These are phyloP conservation scores for Channallabes apus DNA, from an alignment of 2,797 vertebrate species.

Conservation along the genomic window DNA sequence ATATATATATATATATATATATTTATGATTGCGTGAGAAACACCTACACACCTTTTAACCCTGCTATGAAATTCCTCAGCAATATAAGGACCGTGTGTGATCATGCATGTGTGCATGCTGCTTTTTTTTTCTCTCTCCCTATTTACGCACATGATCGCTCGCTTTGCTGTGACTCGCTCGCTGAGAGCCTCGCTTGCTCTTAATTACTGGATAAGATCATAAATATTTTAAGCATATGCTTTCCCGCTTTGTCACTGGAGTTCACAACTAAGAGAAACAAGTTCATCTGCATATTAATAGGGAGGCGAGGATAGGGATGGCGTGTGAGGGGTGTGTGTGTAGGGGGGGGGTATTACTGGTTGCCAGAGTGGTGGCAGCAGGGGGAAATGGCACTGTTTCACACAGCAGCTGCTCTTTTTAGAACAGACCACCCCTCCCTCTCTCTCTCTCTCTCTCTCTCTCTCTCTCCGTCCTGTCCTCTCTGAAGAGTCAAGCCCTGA, in stretches of 20 bases:
- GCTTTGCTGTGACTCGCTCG: slow-evolving; percentile 34
- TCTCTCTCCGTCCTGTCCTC: slow-evolving; percentile 19
- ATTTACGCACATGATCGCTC: not conserved
- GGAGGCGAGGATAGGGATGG: slow-evolving; percentile 33
- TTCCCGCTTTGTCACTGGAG: slow-evolving; percentile 80
- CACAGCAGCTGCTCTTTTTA: slow-evolving; percentile 87
- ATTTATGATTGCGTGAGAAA: not conserved
- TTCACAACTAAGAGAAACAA: slow-evolving; percentile 81
- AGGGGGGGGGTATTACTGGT: slow-evolving; percentile 51
- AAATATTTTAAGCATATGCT: slow-evolving; percentile 86
- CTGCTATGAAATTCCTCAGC: slow-evolving; percentile 12
- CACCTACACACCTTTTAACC: not conserved
- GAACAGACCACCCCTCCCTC: slow-evolving; percentile 72
- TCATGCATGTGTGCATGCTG: slow-evolving; percentile 25
- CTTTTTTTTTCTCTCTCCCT: not conserved
- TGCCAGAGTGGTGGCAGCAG: slow-evolving; percentile 77
- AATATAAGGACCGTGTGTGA: slow-evolving; percentile 9
- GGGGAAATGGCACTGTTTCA: slow-evolving; percentile 83
- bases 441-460: slow-evolving; percentile 31
- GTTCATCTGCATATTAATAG: slow-evolving; percentile 80
- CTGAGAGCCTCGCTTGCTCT: slow-evolving; percentile 54
- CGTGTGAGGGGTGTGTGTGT: slow-evolving; percentile 25
- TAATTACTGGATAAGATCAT: slow-evolving; percentile 72
- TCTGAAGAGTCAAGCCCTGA: slow-evolving; percentile 52
- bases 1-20: too few relatives aligned